These are phyloP conservation scores for Phortica magna DNA, from an alignment of 2,888 invertebrate genomes.

Conservation along the genomic window DNA sequence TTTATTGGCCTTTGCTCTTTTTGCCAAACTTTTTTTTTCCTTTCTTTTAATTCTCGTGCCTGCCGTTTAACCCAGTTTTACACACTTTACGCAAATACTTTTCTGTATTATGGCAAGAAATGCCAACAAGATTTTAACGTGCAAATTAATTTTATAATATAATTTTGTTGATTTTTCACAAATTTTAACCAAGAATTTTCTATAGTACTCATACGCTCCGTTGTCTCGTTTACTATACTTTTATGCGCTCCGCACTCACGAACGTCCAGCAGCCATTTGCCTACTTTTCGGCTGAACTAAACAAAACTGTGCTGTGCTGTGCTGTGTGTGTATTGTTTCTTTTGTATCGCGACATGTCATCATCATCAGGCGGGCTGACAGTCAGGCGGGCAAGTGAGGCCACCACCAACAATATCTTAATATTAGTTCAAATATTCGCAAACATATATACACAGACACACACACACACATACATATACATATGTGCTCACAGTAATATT, in stretches of 20 bases:
- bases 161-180: slow-evolving; percentile 31
- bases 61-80: slow-evolving; percentile 26
- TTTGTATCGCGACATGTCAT: slow-evolving; percentile 15
- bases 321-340: slow-evolving; percentile 1
- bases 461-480: background rate
- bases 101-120: no score
- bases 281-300: slow-evolving; percentile 32
- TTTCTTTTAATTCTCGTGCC: slow-evolving; percentile 38
- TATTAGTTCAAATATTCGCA: no score
- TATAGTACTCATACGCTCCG: slow-evolving; percentile 39
- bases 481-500: background rate
- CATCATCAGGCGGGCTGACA: background rate
- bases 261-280: slow-evolving; percentile 73
- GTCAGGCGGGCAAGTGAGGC: no score
- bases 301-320: background rate
- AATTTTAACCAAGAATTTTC: slow-evolving; percentile 23
- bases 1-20: background rate
- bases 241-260: slow-evolving; percentile 66
- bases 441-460: background rate
- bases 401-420: no score
- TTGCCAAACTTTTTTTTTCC: background rate
- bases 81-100: slow-evolving; percentile 44
- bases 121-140: no score
- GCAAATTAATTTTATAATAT: slow-evolving; percentile 19
- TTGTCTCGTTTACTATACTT: slow-evolving; percentile 51